A percentile compares a stretch with the other conserved stretches of the same genome.
These are phyloP conservation scores for Abramis brama DNA, from an alignment of 2,113 vertebrate species.

Conservation along the genomic window DNA sequence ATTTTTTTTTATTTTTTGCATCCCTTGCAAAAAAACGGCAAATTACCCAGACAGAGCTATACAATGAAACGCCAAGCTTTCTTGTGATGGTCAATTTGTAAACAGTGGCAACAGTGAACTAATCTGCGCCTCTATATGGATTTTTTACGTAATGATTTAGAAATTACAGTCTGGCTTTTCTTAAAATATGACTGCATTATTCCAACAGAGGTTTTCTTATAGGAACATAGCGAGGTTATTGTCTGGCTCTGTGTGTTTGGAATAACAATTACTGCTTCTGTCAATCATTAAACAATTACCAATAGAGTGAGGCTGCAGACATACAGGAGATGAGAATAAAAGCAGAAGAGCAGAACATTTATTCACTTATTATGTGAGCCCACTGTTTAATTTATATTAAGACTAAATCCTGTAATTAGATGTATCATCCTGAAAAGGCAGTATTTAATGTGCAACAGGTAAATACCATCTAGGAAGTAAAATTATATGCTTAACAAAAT, in stretches of 20 bases:
- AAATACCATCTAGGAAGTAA: not conserved
- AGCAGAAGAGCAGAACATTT: not conserved
- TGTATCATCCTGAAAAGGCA: not conserved
- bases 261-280: not conserved
- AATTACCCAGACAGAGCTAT: not conserved
- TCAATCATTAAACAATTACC: slow-evolving; percentile 5
- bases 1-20: slow-evolving; percentile 7
- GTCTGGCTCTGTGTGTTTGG: not conserved
- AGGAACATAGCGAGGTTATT: not conserved
- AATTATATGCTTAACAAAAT: slow-evolving; percentile 10
- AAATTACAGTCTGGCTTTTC: not conserved
- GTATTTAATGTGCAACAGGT: slow-evolving; percentile 2
- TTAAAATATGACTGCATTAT: not conserved
- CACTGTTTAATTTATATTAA: slow-evolving; percentile 17
- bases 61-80: slow-evolving; percentile 8
- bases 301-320: slow-evolving; percentile 4
- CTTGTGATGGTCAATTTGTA: slow-evolving; percentile 34
- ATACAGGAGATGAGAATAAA: not conserved
- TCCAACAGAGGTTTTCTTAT: slow-evolving; percentile 14
- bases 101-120: slow-evolving; percentile 23
- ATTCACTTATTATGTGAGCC: not conserved
- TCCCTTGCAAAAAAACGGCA: slow-evolving; percentile 8
- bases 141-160: not conserved
- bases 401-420: not conserved
- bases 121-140: not conserved